phyloP scores from a whole-genome alignment of 2,888 invertebrate species.

The Lymantria monacha region DNA sequence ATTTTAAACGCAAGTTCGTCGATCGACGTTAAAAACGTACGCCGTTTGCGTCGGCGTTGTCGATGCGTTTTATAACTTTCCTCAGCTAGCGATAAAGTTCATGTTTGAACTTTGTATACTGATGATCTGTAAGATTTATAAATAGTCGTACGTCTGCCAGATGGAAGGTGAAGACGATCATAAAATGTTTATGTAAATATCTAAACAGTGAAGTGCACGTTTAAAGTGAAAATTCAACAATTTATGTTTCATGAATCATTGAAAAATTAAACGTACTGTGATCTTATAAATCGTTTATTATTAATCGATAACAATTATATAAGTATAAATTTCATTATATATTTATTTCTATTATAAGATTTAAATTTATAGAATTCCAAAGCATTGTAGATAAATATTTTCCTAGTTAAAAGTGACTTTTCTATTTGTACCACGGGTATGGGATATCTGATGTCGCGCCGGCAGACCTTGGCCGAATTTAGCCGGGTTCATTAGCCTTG shows the following conservation, averaged over 20 bases:
- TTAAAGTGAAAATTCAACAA: slow-evolving; percentile 25
- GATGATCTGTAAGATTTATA: slow-evolving; percentile 59
- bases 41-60: slow-evolving; percentile 42
- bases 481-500: slow-evolving; percentile 58
- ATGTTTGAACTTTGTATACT: slow-evolving; percentile 65
- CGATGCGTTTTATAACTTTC: slow-evolving; percentile 68
- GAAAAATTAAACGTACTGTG: slow-evolving; percentile 19
- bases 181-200: slow-evolving; percentile 56
- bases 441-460: slow-evolving; percentile 43
- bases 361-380: too few relatives aligned
- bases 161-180: slow-evolving; percentile 53
- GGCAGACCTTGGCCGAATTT: slow-evolving; percentile 76
- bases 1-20: slow-evolving; percentile 74
- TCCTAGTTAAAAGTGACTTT: not conserved
- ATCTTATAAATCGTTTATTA: not conserved
- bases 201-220: slow-evolving; percentile 34
- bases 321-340: not conserved
- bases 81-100: slow-evolving; percentile 70
- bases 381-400: too few relatives aligned
- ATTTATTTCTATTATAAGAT: not conserved
- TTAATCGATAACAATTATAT: not conserved
- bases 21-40: slow-evolving; percentile 41
- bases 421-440: slow-evolving; percentile 25
- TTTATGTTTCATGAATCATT: slow-evolving; percentile 25
- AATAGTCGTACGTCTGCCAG: slow-evolving; percentile 61